phyloP scores from a whole-genome alignment of 2,888 invertebrate species.

The Hypomecis atomaria region DNA sequence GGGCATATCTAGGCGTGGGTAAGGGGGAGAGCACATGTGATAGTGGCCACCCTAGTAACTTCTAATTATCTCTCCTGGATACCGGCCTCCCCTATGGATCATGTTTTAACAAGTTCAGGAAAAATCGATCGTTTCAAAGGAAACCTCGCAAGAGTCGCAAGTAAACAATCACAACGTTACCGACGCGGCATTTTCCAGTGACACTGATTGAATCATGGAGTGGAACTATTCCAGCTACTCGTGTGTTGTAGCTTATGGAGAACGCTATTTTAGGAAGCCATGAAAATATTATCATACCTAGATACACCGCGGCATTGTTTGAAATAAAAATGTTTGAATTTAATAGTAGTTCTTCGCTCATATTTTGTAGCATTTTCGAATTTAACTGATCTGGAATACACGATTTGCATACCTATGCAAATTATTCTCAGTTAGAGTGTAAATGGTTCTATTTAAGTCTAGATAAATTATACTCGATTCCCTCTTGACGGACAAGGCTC shows the following conservation, averaged over 20 bases:
- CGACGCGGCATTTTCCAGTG: constrained; percentile 11
- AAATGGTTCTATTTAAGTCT: no score
- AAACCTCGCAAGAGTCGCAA: neutral
- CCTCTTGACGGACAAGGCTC: no score
- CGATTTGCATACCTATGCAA: no score
- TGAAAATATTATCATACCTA: neutral
- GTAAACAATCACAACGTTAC: neutral
- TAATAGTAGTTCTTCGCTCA: neutral
- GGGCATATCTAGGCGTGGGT: no score
- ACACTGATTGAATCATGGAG: constrained; percentile 14
- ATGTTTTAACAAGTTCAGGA: neutral
- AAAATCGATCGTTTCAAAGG: constrained; percentile 1
- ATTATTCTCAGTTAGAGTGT: no score
- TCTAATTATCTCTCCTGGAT: neutral
- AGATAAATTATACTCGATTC: no score
- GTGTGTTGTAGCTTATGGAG: neutral
- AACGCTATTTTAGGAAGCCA: constrained; percentile 17
- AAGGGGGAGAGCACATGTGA: no score
- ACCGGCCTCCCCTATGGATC: no score
- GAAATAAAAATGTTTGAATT: neutral
- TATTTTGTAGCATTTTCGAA: no score
- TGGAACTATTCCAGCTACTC: neutral
- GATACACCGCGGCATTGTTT: neutral
- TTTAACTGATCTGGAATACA: no score
- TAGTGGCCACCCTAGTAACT: neutral